A percentile compares a stretch with the other conserved stretches of the same genome.
phyloP scores from a whole-genome alignment of 2,888 invertebrate genomes.

The Protodeltote pygarga region DNA sequence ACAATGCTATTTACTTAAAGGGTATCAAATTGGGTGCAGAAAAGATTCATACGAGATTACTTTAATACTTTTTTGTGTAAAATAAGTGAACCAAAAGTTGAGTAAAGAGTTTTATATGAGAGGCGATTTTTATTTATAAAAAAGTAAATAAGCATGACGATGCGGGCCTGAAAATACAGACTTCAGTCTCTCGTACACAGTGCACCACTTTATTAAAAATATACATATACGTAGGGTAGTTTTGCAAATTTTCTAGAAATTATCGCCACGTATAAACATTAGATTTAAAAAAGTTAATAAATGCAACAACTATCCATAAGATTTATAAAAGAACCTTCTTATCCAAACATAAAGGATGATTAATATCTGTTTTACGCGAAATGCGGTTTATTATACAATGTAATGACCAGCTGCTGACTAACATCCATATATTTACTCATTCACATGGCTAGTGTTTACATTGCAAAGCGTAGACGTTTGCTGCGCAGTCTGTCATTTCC shows the following conservation, averaged over 20 bases:
- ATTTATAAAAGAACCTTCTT: no score
- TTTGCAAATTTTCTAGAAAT: no score
- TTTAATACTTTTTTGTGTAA: not conserved
- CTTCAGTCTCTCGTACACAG: not conserved
- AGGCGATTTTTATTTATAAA: not conserved
- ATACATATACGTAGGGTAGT: no score
- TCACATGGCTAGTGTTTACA: conserved; percentile 21
- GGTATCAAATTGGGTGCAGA: not conserved
- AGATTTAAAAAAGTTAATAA: no score
- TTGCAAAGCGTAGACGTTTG: conserved; percentile 18
- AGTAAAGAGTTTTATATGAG: not conserved
- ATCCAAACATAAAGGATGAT: no score
- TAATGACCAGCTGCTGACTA: not conserved
- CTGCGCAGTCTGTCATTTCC: conserved; percentile 27
- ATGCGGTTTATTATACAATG: no score
- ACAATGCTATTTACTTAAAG: not conserved
- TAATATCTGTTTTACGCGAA: no score
- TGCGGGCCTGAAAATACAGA: not conserved
- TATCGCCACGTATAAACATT: no score
- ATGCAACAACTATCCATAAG: no score
- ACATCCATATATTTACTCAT: conserved; percentile 13
- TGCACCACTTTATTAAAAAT: not conserved
- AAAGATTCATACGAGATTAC: not conserved
- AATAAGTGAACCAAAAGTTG: not conserved
- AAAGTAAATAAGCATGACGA: not conserved